A percentile compares a stretch with the other conserved stretches of the same genome.
Evolutionary conservation across 1,140 invertebrate species (phyloP).

Genomic region (Zophobas morio): DNA sequence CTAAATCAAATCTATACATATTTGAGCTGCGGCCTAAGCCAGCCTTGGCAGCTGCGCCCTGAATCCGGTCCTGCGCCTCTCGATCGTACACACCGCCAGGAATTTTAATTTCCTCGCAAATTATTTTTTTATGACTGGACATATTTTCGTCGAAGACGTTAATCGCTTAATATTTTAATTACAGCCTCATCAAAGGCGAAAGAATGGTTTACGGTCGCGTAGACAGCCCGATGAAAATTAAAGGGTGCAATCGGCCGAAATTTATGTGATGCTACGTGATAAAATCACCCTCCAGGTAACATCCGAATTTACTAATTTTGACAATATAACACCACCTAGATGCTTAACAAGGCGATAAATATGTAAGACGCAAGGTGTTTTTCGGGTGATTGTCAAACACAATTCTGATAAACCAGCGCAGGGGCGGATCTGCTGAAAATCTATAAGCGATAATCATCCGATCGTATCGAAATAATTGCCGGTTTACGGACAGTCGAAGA

Average conservation of each 20-base stretch:
- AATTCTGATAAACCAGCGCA: not conserved
- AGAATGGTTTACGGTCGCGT: not conserved
- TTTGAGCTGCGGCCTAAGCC: too few species aligned
- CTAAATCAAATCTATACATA: too few species aligned
- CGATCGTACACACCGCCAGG: not conserved
- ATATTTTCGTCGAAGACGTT: slow-evolving; percentile 8
- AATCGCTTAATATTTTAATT: slow-evolving; percentile 33
- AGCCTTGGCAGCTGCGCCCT: too few species aligned
- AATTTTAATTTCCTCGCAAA: slow-evolving; percentile 19
- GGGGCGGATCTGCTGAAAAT: slow-evolving; percentile 24
- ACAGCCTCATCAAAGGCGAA: not conserved
- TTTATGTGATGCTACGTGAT: slow-evolving; percentile 25
- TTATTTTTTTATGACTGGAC: slow-evolving; percentile 16
- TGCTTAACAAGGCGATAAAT: slow-evolving; percentile 28
- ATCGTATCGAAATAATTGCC: slow-evolving; percentile 1
- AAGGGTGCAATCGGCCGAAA: slow-evolving; percentile 32
- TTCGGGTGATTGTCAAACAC: slow-evolving; percentile 9
- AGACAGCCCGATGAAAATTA: slow-evolving; percentile 28
- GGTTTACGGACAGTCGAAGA: slow-evolving; percentile 25
- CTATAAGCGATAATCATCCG: slow-evolving; percentile 18
- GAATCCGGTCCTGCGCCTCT: too few species aligned
- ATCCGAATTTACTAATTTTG: slow-evolving; percentile 35
- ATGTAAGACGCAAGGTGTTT: slow-evolving; percentile 27
- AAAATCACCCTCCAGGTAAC: slow-evolving; percentile 16
- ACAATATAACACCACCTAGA: slow-evolving; percentile 15